These are phyloP conservation scores for Botia almorhae DNA, from an alignment of 2,797 vertebrate genomes.

Conservation along the genomic window DNA sequence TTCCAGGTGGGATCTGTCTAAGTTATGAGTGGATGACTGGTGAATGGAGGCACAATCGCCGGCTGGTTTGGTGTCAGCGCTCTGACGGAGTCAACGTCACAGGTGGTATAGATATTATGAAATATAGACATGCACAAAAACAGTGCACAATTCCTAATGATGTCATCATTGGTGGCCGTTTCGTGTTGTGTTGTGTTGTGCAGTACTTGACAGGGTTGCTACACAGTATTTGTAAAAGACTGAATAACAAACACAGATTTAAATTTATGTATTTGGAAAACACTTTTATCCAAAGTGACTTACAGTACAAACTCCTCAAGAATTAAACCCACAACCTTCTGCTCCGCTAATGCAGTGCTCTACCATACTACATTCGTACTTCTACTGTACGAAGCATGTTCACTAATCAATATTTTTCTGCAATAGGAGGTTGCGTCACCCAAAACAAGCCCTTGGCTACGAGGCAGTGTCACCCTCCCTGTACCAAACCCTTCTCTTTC, in stretches of 20 bases:
- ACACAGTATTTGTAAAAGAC: no score
- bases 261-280: no score
- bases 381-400: neutral
- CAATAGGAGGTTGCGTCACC: conserved; percentile 81
- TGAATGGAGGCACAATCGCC: conserved; percentile 80
- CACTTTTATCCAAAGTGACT: no score
- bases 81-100: conserved; percentile 87
- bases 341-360: no score
- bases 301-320: no score
- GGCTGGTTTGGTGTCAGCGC: conserved; percentile 85
- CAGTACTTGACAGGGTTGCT: no score
- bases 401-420: conserved; percentile 41
- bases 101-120: conserved; percentile 66
- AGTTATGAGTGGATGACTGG: conserved; percentile 82
- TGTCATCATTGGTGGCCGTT: no score
- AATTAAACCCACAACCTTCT: no score
- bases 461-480: conserved; percentile 79
- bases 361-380: no score
- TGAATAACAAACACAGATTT: no score
- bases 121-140: neutral
- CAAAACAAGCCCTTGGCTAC: conserved; percentile 74
- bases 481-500: conserved; percentile 86
- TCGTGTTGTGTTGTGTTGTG: no score
- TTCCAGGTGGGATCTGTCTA: conserved; percentile 83
- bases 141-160: neutral